Evolutionary conservation across 2,797 vertebrate genomes (phyloP).

Genomic region (Pangasius sanitwongsei): DNA sequence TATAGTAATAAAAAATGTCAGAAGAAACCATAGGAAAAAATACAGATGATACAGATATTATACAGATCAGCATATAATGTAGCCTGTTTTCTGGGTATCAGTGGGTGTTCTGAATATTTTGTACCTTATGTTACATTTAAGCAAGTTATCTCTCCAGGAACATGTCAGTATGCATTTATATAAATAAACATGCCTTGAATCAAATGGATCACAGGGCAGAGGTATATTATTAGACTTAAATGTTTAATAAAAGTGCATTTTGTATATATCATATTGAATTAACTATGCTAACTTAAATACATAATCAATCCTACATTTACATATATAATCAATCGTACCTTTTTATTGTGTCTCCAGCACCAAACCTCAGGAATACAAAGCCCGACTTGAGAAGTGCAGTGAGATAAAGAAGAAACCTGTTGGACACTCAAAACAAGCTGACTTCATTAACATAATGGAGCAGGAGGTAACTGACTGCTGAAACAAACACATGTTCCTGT

Average conservation of each 20-base stretch:
- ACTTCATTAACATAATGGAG: constrained; percentile 84
- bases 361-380: constrained; percentile 84
- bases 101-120: not conserved
- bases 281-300: too few species aligned
- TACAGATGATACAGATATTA: too few species aligned
- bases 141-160: not conserved
- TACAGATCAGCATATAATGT: not conserved
- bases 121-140: not conserved
- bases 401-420: constrained; percentile 80
- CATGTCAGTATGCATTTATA: not conserved
- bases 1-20: not conserved
- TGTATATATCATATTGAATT: not conserved
- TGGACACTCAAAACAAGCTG: constrained; percentile 85
- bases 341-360: constrained; percentile 67
- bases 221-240: not conserved
- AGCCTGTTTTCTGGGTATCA: not conserved
- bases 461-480: constrained; percentile 76
- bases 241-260: not conserved
- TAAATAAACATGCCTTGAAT: not conserved
- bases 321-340: too few species aligned
- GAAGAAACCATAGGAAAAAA: not conserved
- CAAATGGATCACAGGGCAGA: not conserved
- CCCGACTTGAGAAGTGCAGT: constrained; percentile 77
- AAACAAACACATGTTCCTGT: not conserved
- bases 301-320: not conserved